Percentiles rank a stretch among this genome's conserved stretches.
Conservation (phyloP, 2,113 vertebrate species). For the Scomber scombrus region DNA sequence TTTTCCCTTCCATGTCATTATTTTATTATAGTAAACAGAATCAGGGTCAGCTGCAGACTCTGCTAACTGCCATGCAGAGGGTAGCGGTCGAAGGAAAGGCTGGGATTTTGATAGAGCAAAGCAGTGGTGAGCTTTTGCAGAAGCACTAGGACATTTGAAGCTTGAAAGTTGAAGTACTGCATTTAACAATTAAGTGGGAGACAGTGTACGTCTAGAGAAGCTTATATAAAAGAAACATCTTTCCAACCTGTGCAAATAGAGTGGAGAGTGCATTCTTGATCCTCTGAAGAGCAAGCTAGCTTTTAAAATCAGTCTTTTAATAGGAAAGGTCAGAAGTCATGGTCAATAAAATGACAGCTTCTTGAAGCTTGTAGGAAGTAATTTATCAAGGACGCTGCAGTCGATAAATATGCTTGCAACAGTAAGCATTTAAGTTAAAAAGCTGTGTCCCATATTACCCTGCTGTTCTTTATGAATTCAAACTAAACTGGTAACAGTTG, state of each 20-base stretch:
- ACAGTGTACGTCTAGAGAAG: not conserved
- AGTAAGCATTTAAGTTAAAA: not conserved
- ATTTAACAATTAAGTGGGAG: not conserved
- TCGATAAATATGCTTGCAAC: not conserved
- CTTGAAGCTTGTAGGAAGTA: not conserved
- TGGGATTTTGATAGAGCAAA: not conserved
- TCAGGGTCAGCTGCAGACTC: not conserved
- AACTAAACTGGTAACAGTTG: not conserved
- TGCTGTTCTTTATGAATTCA: not conserved
- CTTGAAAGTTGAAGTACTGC: constrained; percentile 16
- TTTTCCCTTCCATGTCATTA: not conserved
- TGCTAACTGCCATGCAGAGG: not conserved
- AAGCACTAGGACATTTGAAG: constrained; percentile 2
- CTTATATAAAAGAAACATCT: not conserved
- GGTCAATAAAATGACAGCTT: not conserved
- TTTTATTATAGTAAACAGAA: constrained; percentile 1
- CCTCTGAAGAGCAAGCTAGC: not conserved
- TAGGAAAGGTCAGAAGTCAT: not conserved
- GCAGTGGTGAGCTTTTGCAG: not conserved
- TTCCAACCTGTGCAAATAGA: constrained; percentile 15
- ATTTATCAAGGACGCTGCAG: not conserved
- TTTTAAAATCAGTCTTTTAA: constrained; percentile 21
- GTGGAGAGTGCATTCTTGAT: not conserved
- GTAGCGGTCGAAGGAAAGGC: not conserved
- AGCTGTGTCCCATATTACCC: not conserved